Evolutionary conservation across 2,888 invertebrate species (phyloP).

Genomic region (Nysson spinosus): DNA sequence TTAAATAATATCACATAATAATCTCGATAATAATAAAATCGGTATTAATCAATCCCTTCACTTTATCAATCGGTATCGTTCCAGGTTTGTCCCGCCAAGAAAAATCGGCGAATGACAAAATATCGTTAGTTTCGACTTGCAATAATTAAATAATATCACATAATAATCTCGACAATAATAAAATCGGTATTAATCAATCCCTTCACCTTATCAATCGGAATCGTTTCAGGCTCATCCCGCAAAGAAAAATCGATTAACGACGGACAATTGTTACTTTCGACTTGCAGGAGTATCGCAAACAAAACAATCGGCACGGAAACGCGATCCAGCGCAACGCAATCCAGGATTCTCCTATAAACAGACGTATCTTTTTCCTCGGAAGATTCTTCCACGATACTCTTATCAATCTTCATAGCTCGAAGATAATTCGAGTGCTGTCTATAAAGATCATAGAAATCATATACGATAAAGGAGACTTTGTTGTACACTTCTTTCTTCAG

Average conservation of each 20-base stretch:
- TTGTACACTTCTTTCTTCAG: slow-evolving; percentile 77
- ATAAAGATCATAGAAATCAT: slow-evolving; percentile 79
- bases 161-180: too few relatives aligned
- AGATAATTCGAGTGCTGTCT: slow-evolving; percentile 79
- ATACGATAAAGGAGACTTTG: slow-evolving; percentile 78
- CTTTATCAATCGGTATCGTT: too few relatives aligned
- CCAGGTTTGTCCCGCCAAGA: neutral
- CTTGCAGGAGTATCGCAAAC: slow-evolving; percentile 58
- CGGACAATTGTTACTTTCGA: slow-evolving; percentile 26
- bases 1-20: too few relatives aligned
- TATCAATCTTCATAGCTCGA: slow-evolving; percentile 75
- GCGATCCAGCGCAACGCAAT: slow-evolving; percentile 58
- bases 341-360: slow-evolving; percentile 56
- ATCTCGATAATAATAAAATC: too few relatives aligned
- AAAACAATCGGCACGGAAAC: slow-evolving; percentile 60
- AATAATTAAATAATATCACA: too few relatives aligned
- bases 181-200: too few relatives aligned
- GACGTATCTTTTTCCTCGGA: slow-evolving; percentile 7
- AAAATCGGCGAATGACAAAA: neutral
- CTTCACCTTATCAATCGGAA: too few relatives aligned
- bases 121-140: slow-evolving; percentile 27
- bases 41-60: too few relatives aligned
- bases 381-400: slow-evolving; percentile 38
- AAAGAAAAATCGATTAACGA: neutral
- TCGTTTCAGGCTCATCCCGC: neutral